Conservation (phyloP, 2,113 vertebrate species). For the Cyanoderma ruficeps region DNA sequence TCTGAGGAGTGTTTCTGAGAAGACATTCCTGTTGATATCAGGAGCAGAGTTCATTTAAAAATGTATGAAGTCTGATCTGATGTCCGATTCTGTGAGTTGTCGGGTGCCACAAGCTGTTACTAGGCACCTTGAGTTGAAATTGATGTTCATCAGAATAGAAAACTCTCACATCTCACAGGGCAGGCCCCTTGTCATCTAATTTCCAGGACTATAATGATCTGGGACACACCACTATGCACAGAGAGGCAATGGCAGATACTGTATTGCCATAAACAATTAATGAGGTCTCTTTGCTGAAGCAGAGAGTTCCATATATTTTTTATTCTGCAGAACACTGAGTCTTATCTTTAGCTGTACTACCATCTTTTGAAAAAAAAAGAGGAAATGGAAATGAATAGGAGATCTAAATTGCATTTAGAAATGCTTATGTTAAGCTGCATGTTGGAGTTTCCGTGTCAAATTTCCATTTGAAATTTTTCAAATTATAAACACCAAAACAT, state of each 20-base stretch:
- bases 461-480: not conserved
- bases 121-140: not conserved
- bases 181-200: not conserved
- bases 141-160: not conserved
- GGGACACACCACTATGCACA: not conserved
- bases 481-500: not conserved
- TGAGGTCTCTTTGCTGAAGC: not conserved
- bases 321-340: not conserved
- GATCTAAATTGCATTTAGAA: not conserved
- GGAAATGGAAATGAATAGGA: not conserved
- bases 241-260: not conserved
- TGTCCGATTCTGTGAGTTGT: not conserved
- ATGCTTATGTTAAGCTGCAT: not conserved
- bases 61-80: not conserved
- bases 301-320: not conserved
- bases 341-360: not conserved
- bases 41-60: not conserved
- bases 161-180: not conserved
- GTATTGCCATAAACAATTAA: slow-evolving; percentile 7
- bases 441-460: not conserved
- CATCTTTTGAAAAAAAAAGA: not conserved
- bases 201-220: not conserved
- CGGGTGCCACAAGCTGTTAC: not conserved
- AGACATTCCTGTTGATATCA: not conserved
- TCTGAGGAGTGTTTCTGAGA: not conserved